Conservation (phyloP, 1,140 invertebrate genomes). For the Cecropterus lyciades region DNA sequence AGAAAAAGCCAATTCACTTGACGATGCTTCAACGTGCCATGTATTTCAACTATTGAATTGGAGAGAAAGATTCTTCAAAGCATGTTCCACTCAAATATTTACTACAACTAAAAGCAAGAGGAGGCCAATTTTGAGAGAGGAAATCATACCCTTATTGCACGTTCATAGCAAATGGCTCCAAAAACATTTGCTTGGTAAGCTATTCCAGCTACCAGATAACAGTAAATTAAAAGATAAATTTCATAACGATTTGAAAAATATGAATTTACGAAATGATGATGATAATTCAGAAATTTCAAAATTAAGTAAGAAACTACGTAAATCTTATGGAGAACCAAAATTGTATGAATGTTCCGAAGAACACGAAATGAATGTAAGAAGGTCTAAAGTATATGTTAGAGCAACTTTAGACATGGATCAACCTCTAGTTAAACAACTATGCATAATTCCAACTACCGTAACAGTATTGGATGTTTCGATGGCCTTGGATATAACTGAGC, state of each 20-base stretch:
- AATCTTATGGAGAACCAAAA: conserved; percentile 66
- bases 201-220: conserved; percentile 52
- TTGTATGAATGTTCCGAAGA: conserved; percentile 59
- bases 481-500: conserved; percentile 61
- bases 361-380: conserved; percentile 51
- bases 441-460: conserved; percentile 45
- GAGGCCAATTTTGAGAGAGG: conserved; percentile 65
- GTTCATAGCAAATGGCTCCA: conserved; percentile 85
- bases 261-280: conserved; percentile 47
- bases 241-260: conserved; percentile 39
- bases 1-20: conserved; percentile 44
- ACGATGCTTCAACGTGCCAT: conserved; percentile 52
- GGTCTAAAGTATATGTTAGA: conserved; percentile 53
- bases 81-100: conserved; percentile 61
- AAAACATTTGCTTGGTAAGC: conserved; percentile 76
- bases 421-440: conserved; percentile 57
- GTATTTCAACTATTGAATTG: conserved; percentile 75
- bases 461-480: conserved; percentile 47
- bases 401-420: conserved; percentile 57
- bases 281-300: conserved; percentile 51
- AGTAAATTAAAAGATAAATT: conserved; percentile 44
- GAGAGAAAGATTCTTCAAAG: conserved; percentile 77
- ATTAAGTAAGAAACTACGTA: conserved; percentile 68
- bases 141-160: conserved; percentile 75
- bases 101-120: conserved; percentile 58